Evolutionary conservation across 2,113 vertebrate genomes (phyloP), one percentile per base, ranked within the genome.

Genomic region (Colius striatus): DNA sequence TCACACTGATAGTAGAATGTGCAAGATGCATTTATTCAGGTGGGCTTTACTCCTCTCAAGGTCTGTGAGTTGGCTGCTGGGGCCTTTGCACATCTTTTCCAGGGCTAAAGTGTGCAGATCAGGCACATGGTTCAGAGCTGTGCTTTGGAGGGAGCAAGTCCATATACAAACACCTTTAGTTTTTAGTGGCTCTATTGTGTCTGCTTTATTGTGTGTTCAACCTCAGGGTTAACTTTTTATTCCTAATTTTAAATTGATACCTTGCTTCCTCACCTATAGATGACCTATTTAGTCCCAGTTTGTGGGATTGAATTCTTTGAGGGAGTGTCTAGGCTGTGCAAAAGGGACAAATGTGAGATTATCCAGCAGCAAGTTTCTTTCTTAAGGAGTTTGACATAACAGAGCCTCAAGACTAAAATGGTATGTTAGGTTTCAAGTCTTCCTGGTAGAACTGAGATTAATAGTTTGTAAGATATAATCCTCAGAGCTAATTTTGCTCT

Each of bases 151-250:
- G 21, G 61, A 74, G 25, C 1, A 9, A 11, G 25, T 57, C 23
- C 6, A 20, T 23, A 8, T 38, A 18, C 21, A 48, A 61, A 48
- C 14, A 34, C 3, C 2, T 27, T 14, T 36, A 19, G 17, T 54
- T 51, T 67, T 63, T 16, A 36, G 29, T 34, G 0, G 0, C 10
- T 70, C 65, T 38, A 58, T 26, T 32, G 2, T 25, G 3, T 32
- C 45, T 22, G 1, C 19, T 81, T 72, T 16, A 25, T 58, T 47
- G 38, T 23, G 10, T 47, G 25, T 79, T 88, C 32, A 71, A 36
- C 55, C 9, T 66, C 25, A 3, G 15, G 18, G 4, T 85, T 66
- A 29, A 17, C 15, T 89, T 89, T 71, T 75, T 32, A 9, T 47
- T 84, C 25, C 9, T 51, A 1, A 26, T 68, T 91, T 94, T 67